phyloP scores from a whole-genome alignment of 2,797 vertebrate genomes.

The Ctenosaura bakeri region DNA sequence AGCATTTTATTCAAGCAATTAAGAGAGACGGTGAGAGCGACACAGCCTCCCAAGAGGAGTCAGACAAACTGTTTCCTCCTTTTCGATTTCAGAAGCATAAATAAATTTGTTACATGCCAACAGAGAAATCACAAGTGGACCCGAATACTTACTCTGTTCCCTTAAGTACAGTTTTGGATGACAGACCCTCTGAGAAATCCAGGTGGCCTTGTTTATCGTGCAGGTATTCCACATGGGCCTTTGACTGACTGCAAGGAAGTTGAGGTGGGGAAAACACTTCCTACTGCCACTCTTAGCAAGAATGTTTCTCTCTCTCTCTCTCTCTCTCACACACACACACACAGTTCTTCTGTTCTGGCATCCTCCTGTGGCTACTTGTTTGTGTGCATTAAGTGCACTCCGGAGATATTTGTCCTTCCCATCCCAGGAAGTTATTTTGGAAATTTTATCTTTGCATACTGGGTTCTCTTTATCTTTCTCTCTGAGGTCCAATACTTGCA shows the following conservation, averaged over 20 bases:
- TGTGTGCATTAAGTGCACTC: not conserved
- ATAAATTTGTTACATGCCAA: not conserved
- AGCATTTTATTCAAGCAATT: conserved; percentile 21
- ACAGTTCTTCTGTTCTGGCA: not conserved
- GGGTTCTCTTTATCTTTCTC: not conserved
- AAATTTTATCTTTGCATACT: not conserved
- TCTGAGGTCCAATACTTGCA: not conserved
- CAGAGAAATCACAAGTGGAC: not conserved
- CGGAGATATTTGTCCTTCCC: not conserved
- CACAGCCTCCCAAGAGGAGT: not conserved
- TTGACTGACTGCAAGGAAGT: not conserved
- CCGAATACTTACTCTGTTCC: not conserved
- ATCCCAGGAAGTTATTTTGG: too few relatives aligned
- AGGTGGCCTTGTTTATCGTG: not conserved
- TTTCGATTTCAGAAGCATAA: conserved; percentile 17
- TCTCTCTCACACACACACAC: not conserved
- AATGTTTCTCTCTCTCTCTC: not conserved
- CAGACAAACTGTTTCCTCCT: not conserved
- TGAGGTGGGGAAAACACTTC: not conserved
- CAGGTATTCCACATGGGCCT: not conserved
- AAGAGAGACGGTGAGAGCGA: not conserved
- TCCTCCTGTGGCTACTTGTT: not conserved
- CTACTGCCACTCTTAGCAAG: not conserved
- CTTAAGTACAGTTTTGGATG: not conserved
- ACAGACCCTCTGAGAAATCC: not conserved